These are phyloP conservation scores for Aphaenogaster ashmeadi DNA, from an alignment of 1,140 invertebrate species.

Conservation along the genomic window DNA sequence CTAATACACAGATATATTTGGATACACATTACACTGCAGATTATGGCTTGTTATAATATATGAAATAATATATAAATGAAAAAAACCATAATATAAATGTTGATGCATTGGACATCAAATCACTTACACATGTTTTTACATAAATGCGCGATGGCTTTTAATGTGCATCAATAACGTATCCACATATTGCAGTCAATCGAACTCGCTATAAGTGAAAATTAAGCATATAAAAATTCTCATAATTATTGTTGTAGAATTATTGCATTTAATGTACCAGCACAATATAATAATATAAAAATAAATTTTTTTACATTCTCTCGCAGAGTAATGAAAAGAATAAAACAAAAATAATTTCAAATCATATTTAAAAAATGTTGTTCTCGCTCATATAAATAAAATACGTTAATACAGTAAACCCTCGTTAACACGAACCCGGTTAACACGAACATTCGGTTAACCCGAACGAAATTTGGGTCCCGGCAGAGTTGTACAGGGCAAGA, in stretches of 20 bases:
- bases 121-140: background rate
- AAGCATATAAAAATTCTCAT: background rate
- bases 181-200: background rate
- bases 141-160: background rate
- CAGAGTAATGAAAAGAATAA: constrained; percentile 2
- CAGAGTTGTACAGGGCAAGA: no score
- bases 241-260: constrained; percentile 36
- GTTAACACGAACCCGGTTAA: no score
- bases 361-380: background rate
- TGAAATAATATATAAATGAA: background rate
- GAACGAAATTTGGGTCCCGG: no score
- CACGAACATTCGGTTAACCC: no score
- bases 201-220: constrained; percentile 10
- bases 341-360: background rate
- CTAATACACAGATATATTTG: background rate
- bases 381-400: constrained; percentile 1
- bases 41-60: background rate
- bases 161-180: background rate
- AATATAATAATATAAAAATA: constrained; percentile 23
- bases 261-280: background rate
- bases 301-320: background rate
- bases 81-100: background rate
- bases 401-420: background rate
- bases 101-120: background rate
- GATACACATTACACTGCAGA: background rate